phyloP scores from a whole-genome alignment of 2,113 vertebrate species.

The Hippolais icterina region DNA sequence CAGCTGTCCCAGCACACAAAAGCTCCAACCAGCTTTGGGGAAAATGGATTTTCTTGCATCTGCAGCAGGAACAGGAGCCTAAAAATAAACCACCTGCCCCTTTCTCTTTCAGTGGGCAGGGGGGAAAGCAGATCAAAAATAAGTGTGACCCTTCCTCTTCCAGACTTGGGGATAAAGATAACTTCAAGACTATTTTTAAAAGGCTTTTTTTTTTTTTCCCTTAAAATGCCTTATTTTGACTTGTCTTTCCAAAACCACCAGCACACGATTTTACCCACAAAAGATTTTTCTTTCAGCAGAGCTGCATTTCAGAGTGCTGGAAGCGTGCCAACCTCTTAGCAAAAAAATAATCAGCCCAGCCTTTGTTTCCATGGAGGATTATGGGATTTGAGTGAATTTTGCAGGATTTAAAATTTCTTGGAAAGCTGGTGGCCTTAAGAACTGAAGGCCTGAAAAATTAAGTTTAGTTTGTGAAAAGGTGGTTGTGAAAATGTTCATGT shows the following conservation, averaged over 20 bases:
- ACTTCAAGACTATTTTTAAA: not conserved
- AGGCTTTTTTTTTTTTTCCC: fast-evolving
- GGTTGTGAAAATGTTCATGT: fast-evolving
- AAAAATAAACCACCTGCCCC: not conserved
- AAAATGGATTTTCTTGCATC: not conserved
- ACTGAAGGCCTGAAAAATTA: not conserved
- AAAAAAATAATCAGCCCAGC: not conserved
- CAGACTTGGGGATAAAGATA: not conserved
- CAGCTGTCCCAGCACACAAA: not conserved
- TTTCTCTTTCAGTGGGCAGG: not conserved
- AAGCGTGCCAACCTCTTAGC: not conserved
- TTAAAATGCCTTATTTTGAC: not conserved
- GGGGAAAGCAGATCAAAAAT: not conserved
- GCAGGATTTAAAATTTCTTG: constrained; percentile 33
- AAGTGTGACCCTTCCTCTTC: not conserved
- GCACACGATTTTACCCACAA: fast-evolving
- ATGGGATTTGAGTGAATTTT: constrained; percentile 27
- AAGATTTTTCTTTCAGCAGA: not conserved
- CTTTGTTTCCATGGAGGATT: not conserved
- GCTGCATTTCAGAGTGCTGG: not conserved
- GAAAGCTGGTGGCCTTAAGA: not conserved
- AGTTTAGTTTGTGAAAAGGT: not conserved
- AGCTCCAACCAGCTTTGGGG: not conserved
- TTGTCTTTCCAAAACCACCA: not conserved
- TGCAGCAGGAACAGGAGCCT: not conserved